phyloP scores from a whole-genome alignment of 37 sponge, comb jelly and placozoan species.

The Geodia barretti region DNA sequence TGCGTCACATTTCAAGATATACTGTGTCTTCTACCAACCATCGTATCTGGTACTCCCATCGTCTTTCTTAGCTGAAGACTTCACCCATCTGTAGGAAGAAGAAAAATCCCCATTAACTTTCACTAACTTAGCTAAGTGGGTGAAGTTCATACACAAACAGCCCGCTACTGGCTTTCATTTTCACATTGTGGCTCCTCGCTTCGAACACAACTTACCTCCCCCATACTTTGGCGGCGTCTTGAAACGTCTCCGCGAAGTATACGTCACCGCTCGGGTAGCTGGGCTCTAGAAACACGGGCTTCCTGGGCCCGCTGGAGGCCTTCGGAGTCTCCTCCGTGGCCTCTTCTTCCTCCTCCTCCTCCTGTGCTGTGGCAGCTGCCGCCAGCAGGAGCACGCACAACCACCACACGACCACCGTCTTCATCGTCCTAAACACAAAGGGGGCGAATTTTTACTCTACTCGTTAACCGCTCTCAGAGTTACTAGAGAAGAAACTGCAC shows the following conservation, averaged over 20 bases:
- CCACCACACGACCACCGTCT: neutral
- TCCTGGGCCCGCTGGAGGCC: neutral
- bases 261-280: constrained; percentile 54
- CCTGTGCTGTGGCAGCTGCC: constrained; percentile 1
- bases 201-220: too few relatives aligned
- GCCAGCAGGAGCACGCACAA: constrained; percentile 15
- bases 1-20: too few relatives aligned
- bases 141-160: neutral
- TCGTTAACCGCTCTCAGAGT: too few relatives aligned
- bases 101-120: neutral
- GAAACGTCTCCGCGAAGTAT: constrained; percentile 76
- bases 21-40: too few relatives aligned
- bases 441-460: neutral
- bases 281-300: constrained; percentile 42
- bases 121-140: neutral
- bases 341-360: constrained; percentile 14
- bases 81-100: constrained; percentile 68
- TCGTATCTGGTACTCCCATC: constrained; percentile 91
- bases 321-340: neutral
- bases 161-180: neutral
- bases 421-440: too few relatives aligned
- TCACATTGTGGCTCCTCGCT: too few relatives aligned
- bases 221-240: constrained; percentile 29
- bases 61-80: constrained; percentile 78
- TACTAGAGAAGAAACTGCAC: too few relatives aligned